Base-by-base conservation (phyloP, 2,797 vertebrate species). In the Poeciliopsis paucimaculata region DNA sequence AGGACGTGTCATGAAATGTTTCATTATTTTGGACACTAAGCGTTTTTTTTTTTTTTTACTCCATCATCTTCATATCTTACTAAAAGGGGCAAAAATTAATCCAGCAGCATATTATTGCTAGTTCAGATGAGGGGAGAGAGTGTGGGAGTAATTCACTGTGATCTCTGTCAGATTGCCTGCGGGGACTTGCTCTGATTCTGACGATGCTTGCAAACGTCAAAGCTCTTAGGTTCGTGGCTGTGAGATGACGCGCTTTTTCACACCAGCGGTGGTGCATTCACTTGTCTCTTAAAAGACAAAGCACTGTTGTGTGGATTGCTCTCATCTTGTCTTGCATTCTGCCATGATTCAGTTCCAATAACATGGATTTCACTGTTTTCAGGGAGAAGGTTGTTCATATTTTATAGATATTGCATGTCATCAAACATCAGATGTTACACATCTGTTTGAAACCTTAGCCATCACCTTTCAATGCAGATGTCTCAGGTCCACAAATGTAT, bases 21-120 rank as follows among this genome's bases (percentile, higher is more conserved):
- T 95, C 93, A 93, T 94, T 94, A 94, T 95, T 95, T 92, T 94
- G 93, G 93, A 95, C 90, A 94, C 89, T 93, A 93, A 95, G 94
- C 94, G 87, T 91, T 94, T 91, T 91, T 90, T 88, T 89, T 84
- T 72, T 73, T 74, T 41, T 53, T 53, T 57, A 34, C 41, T 62
- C 36, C 72, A 77, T 74, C 83, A 88, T 76, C 85, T 86, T 90
- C 86, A 83, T 82, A 77, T 88, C 87, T 93, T 90, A 93, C 85
- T 81, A 84, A 88, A 90, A 89, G 84, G 92, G 91, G 91, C 88
- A 93, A 91, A 94, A 93, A 94, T 91, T 88, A 92, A 94, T 94
- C 93, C 91, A 84, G 89, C 87, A 82, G 90, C 91, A 91, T 94
- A 90, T 93, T 93, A 93, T 93, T 90, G 89, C 87, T 89, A 86